Percentiles rank a stretch among this genome's conserved stretches.
phyloP scores from a whole-genome alignment of 2,113 vertebrate genomes.

The Hymenochirus boettgeri region DNA sequence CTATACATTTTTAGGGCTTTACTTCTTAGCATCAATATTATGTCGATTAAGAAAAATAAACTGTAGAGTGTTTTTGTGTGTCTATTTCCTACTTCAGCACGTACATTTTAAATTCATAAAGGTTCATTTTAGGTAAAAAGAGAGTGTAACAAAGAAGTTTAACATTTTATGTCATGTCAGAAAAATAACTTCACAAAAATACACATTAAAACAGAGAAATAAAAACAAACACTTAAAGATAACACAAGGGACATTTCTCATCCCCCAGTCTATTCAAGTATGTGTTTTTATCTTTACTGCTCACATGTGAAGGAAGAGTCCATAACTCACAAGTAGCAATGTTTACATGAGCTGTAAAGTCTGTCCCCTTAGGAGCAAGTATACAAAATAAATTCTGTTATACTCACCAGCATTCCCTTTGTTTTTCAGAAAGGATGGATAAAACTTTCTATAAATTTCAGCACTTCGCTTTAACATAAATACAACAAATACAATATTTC shows the following conservation, averaged over 20 bases:
- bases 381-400: slow-evolving; percentile 24
- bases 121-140: slow-evolving; percentile 21
- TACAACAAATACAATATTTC: background rate
- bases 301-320: slow-evolving; percentile 42
- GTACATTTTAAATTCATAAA: background rate
- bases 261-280: slow-evolving; percentile 27
- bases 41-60: no score
- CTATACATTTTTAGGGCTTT: background rate
- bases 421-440: slow-evolving; percentile 11
- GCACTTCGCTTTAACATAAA: background rate
- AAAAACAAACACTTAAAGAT: slow-evolving; percentile 41
- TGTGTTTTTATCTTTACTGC: slow-evolving; percentile 42
- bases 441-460: background rate
- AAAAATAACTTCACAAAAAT: slow-evolving; percentile 21
- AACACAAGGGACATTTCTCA: slow-evolving; percentile 39
- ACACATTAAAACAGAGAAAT: slow-evolving; percentile 28
- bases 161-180: slow-evolving; percentile 20
- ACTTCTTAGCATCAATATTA: background rate
- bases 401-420: background rate
- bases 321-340: slow-evolving; percentile 42
- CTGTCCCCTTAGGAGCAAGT: slow-evolving; percentile 38
- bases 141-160: slow-evolving; percentile 6
- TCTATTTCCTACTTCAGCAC: background rate
- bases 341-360: slow-evolving; percentile 40
- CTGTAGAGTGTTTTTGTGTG: background rate